Evolutionary conservation across 2,113 vertebrate genomes (phyloP), one percentile per base, ranked within the genome.

Genomic region (Etia nguti): DNA sequence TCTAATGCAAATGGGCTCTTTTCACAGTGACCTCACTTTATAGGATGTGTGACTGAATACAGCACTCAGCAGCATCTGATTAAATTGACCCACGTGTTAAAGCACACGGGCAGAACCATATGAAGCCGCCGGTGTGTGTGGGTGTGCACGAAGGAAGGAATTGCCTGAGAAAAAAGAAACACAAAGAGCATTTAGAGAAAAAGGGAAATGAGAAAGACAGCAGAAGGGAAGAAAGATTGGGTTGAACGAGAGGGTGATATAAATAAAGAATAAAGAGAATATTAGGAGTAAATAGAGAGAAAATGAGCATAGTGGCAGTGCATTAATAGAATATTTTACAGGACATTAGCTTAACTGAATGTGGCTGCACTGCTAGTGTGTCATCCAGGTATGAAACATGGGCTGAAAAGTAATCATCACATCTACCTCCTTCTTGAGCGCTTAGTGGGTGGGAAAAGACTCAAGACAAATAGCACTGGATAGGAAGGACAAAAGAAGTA

Each of bases 321-420:
- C 82, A 83, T 89, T 90, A 73, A 92, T 87, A 89, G 81, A 89
- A 82, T 81, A 86, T 75, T 86, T 90, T 91, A 94, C 89, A 90
- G 89, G 81, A 90, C 86, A 89, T 92, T 93, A 90, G 79, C 80
- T 91, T 52, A 83, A 81, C 81, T 86, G 80, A 88, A 93, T 88
- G 83, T 81, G 80, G 59, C 15, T 11, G 70, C 75, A 26, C 46
- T 75, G 82, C 55, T 22, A 20, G 29, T 59, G 68, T 56, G 79
- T 85, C 62, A 70, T 82, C n/a, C 75, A 92, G 89, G 89, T 88
- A 54, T 2, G 34, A 91, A 60, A 29, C 79, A 52, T 16, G 31
- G 50, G 38, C 52, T 84, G 81, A 83, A 54, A 87, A 82, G 83
- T 41, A 89, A 90, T 90, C 80, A 79, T 81, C 50, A 31, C 80